A percentile compares a stretch with the other conserved stretches of the same genome.
Evolutionary conservation across 2,113 vertebrate species (phyloP).

Genomic region (Montifringilla adamsi): DNA sequence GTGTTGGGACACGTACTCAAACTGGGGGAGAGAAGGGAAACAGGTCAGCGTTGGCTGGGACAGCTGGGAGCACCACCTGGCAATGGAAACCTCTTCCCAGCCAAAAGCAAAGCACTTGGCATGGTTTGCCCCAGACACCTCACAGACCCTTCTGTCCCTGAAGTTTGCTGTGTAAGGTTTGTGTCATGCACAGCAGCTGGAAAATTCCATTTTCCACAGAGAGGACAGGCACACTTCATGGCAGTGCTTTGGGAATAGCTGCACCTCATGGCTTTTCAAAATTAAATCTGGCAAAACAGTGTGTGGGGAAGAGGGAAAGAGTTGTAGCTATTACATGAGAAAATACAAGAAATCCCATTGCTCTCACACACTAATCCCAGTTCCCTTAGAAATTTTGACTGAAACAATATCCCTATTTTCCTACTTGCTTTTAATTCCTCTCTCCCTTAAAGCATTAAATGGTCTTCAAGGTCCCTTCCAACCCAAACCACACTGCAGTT

Average conservation of each 20-base stretch:
- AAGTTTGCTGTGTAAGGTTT: background rate
- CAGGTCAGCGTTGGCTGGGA: fast-evolving
- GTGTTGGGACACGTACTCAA: conserved; percentile 95
- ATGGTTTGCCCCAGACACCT: background rate
- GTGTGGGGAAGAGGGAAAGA: background rate
- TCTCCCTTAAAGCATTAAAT: background rate
- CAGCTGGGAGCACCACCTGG: background rate
- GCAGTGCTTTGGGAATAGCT: background rate
- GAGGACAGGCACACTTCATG: fast-evolving
- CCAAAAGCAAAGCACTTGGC: background rate
- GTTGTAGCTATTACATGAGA: background rate
- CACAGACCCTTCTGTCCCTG: background rate
- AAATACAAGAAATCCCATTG: background rate
- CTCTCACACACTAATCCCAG: background rate
- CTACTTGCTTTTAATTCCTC: background rate
- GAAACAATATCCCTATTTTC: background rate
- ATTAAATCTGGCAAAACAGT: background rate
- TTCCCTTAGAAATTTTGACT: background rate
- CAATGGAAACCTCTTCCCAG: background rate
- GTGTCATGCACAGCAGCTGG: background rate
- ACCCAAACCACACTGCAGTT: background rate
- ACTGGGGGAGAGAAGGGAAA: conserved; percentile 73
- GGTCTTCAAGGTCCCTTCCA: background rate
- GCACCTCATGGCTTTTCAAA: background rate
- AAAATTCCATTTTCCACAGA: background rate